Conservation (phyloP, 2,888 invertebrate genomes). For the Ypsolopha scabrella region DNA sequence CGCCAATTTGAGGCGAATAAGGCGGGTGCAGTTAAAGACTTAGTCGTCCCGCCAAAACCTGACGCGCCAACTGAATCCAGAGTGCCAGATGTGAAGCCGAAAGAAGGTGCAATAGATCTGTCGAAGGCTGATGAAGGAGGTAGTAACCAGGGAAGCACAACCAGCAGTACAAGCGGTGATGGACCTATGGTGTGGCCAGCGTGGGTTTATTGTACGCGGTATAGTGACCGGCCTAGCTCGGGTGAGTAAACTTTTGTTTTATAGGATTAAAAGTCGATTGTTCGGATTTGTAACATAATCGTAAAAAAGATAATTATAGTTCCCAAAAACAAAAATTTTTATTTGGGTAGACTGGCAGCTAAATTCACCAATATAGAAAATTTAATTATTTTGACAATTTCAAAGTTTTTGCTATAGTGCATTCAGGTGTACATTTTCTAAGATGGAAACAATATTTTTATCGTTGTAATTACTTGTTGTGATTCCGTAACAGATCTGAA, state of each 20-base stretch:
- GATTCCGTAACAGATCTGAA: too few relatives aligned
- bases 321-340: too few relatives aligned
- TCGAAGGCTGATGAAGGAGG: constrained; percentile 57
- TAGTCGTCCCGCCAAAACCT: constrained; percentile 10
- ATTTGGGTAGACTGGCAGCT: too few relatives aligned
- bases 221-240: constrained; percentile 91
- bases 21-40: constrained; percentile 28
- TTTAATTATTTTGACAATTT: too few relatives aligned
- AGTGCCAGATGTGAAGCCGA: constrained; percentile 47
- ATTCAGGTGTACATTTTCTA: too few relatives aligned
- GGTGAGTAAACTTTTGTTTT: constrained; percentile 68
- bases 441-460: too few relatives aligned
- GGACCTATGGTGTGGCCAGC: constrained; percentile 86
- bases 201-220: constrained; percentile 98
- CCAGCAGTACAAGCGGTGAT: constrained; percentile 22
- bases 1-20: constrained; percentile 37
- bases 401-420: too few relatives aligned
- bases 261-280: too few relatives aligned
- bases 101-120: constrained; percentile 50
- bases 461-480: too few relatives aligned
- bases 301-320: too few relatives aligned
- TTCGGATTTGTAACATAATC: too few relatives aligned
- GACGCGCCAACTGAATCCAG: constrained; percentile 28
- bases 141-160: constrained; percentile 49
- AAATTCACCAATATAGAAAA: too few relatives aligned